Base-by-base conservation (phyloP, 2,797 vertebrate genomes). In the Crocodylus rhombifer region DNA sequence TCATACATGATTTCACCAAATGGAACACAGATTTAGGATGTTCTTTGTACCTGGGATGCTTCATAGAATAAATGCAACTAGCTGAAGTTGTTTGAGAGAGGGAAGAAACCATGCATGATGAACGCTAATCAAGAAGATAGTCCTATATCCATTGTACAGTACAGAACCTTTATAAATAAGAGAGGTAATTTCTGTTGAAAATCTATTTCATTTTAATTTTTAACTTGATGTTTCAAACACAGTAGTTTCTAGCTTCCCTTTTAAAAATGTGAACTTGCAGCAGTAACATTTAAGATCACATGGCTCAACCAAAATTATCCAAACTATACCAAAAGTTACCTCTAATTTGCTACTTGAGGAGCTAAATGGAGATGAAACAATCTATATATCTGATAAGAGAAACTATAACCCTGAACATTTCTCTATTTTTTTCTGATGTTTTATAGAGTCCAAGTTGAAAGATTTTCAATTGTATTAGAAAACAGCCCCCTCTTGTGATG, bases 401-500 rank as follows among this genome's bases (percentile, higher is more conserved):
- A 62, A 1, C 4, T 75, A 61, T 23, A 79, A 77, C 28, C 78
- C 74, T 57, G 96, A 94, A 86, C 81, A 84, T 90, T 80, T 92
- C 15, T 30, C 28, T 58, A 56, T 60, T 82, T 4, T 23, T 85
- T 91, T 90, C 36, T n/a, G 21, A 9, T 56, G 65, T 14, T 1
- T 80, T 82, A 75, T 85, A 89, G 86, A 90, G 77, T 4, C 51
- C 58, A 51, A 80, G 74, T 25, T 0, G 51, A 69, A 89, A 16
- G 0, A 0, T 21, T 92, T 84, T 71, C 71, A 64, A 13, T 89
- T 92, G 30, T 42, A 16, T 93, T 96, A 74, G 96, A 97, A 96
- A 97, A 97, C 65, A 97, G 97, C 96, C 6, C 98, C 98, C 95
- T 93, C 98, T 98, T 96, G 97, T 97, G 98, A 93, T 65, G 14